Base-by-base conservation (phyloP, 2,797 vertebrate genomes). In the Benthosema pterotum region DNA sequence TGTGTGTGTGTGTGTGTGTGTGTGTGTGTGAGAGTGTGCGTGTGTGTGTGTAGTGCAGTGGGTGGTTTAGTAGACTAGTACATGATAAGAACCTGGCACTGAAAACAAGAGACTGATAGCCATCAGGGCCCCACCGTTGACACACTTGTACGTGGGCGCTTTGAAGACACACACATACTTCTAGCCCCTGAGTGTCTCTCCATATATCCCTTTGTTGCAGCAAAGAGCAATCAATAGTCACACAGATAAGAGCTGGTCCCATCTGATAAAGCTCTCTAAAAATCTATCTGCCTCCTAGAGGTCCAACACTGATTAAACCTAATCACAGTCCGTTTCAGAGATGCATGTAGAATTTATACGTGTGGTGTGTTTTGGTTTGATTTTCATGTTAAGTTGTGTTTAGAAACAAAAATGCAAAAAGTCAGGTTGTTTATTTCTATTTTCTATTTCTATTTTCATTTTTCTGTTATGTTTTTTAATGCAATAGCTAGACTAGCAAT, bases 171-270 rank as follows among this genome's bases (percentile, higher is more conserved):
- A 85, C 73, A 67, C 72, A 56, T 85, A 60, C 79, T 85, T 83
- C 87, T 84, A 79, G 76, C 77, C 83, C 65, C 67, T 58, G 70
- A 89, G 81, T 79, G 77, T 42, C 62, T 77, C 77, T 77, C 73
- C 78, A 77, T 78, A 74, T 64, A 77, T 64, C 76, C 78, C 65
- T 75, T 69, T 74, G 76, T 81, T 75, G 62, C 63, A 77, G 74
- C 72, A 73, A 59, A 65, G 63, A 63, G 55, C 64, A 68, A 92
- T 93, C 91, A 89, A 91, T 90, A 87, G 77, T 82, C 78, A 78
- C 74, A 42, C 60, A 91, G 90, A 93, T 92, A 92, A 91, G 88
- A 84, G 83, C 80, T 78, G 82, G 72, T 63, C 85, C 87, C 83
- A 92, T 91, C 86, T 85, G 90, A 92, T 91, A 87, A 90, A 75